Percentiles rank a stretch among this genome's conserved stretches.
Conservation (phyloP, 1,140 invertebrate genomes). For the Drosophila lini region DNA sequence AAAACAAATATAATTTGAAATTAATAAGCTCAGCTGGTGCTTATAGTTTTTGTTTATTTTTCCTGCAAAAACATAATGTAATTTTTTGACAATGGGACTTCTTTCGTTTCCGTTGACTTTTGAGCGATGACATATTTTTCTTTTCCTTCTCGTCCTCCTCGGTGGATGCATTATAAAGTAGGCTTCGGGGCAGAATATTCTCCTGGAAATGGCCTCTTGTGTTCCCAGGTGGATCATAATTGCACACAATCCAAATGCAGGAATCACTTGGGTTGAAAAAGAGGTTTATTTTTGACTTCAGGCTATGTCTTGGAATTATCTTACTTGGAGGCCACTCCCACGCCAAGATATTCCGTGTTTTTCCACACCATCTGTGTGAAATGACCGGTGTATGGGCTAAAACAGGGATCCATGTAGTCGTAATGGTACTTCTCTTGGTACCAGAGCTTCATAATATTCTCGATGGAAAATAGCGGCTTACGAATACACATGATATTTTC, state of each 20-base stretch:
- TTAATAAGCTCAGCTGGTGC: too few relatives aligned
- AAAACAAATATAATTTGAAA: neutral
- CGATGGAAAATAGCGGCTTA: conserved; percentile 47
- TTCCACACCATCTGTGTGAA: conserved; percentile 91
- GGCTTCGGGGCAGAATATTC: conserved; percentile 86
- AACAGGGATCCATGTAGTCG: conserved; percentile 83
- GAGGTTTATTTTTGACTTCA: too few relatives aligned
- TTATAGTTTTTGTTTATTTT: neutral
- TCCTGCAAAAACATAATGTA: neutral
- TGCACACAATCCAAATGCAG: conserved; percentile 87
- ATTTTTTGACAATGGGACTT: neutral
- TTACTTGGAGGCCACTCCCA: conserved; percentile 86
- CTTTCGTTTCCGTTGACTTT: neutral
- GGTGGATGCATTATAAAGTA: neutral
- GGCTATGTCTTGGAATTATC: too few relatives aligned
- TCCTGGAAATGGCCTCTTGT: conserved; percentile 87
- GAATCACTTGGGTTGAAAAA: neutral
- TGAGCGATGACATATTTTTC: neutral
- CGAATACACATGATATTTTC: conserved; percentile 85
- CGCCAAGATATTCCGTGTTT: conserved; percentile 88
- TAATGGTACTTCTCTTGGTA: conserved; percentile 87
- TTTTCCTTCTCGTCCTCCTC: neutral
- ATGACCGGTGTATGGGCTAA: conserved; percentile 85
- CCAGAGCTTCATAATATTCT: conserved; percentile 85
- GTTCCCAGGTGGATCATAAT: conserved; percentile 92